phyloP scores from a whole-genome alignment of 2,113 vertebrate species.

The Uria aalge region DNA sequence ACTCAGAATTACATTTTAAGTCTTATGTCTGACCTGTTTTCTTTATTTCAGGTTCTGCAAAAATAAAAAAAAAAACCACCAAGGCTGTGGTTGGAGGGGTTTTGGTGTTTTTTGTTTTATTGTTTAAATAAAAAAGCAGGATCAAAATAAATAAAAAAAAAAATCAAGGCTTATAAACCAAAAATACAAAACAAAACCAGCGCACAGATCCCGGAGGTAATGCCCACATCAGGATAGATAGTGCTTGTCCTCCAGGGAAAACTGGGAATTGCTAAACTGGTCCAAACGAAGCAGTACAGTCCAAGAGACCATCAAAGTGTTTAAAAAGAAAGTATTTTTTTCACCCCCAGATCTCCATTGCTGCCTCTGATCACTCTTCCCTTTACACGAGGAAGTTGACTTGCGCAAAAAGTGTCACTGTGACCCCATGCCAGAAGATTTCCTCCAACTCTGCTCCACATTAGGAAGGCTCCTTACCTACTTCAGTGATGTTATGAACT shows the following conservation, averaged over 20 bases:
- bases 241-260: rapidly evolving
- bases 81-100: neutral
- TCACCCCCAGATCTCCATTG: neutral
- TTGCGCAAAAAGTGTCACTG: rapidly evolving
- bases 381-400: neutral
- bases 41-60: neutral
- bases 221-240: rapidly evolving
- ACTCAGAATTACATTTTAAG: neutral
- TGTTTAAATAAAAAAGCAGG: neutral
- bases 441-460: neutral
- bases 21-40: rapidly evolving
- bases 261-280: rapidly evolving
- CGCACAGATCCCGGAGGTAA: rapidly evolving
- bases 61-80: too few relatives aligned
- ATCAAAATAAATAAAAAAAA: neutral
- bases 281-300: neutral
- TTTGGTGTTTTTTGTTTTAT: neutral
- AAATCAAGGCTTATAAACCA: neutral
- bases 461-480: neutral
- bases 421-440: rapidly evolving
- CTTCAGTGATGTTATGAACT: rapidly evolving
- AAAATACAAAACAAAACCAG: neutral
- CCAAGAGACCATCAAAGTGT: neutral
- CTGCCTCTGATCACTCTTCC: neutral
- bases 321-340: rapidly evolving